phyloP scores from a whole-genome alignment of 1,140 invertebrate genomes.

The Calliopsis andreniformis region DNA sequence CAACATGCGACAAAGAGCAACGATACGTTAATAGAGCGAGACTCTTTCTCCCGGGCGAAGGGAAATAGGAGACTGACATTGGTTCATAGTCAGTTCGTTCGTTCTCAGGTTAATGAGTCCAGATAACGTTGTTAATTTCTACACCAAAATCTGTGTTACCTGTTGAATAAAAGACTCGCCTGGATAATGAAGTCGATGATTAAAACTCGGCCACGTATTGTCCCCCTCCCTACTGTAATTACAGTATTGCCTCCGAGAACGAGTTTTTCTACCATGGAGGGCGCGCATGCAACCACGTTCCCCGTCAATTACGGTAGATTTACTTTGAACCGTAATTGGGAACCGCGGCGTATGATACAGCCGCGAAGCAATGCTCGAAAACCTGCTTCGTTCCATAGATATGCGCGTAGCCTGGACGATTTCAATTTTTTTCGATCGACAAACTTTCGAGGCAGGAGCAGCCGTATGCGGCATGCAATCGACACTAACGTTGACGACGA shows the following conservation, averaged over 20 bases:
- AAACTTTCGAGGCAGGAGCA: not conserved
- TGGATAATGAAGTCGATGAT: slow-evolving; percentile 58
- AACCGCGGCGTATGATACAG: slow-evolving; percentile 28
- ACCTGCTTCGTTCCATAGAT: too few species aligned
- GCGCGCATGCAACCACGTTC: slow-evolving; percentile 1
- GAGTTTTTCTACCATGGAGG: slow-evolving; percentile 32
- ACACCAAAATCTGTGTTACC: slow-evolving; percentile 52
- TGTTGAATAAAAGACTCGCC: slow-evolving; percentile 53
- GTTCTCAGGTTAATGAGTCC: slow-evolving; percentile 42
- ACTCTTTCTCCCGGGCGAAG: not conserved
- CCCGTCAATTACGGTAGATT: slow-evolving; percentile 40
- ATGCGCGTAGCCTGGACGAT: too few species aligned
- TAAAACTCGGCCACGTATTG: slow-evolving; percentile 45
- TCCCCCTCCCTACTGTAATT: slow-evolving; percentile 38
- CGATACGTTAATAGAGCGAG: slow-evolving; percentile 3
- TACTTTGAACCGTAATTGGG: slow-evolving; percentile 32
- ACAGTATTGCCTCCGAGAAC: slow-evolving; percentile 46
- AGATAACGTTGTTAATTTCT: slow-evolving; percentile 54
- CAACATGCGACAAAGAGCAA: not conserved
- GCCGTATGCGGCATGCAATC: not conserved
- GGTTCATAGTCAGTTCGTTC: not conserved
- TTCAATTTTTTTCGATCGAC: not conserved
- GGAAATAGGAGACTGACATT: not conserved
- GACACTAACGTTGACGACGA: not conserved
- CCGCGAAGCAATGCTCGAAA: slow-evolving; percentile 11